phyloP scores from a whole-genome alignment of 2,797 vertebrate species.

The Acanthopagrus latus region DNA sequence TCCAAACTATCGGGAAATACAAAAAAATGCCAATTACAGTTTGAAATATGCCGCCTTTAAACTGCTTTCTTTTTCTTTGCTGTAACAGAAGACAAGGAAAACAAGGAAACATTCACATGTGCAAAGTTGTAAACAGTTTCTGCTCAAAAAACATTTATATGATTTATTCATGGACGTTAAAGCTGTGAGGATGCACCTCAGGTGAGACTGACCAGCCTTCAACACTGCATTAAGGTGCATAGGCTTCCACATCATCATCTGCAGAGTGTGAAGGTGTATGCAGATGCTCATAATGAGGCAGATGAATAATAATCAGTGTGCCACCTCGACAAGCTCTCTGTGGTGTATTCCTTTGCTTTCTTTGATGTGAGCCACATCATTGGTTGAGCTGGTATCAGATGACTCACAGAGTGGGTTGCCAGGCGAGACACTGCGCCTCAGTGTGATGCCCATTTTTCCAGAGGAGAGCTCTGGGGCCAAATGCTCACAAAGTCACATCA shows the following conservation, averaged over 20 bases:
- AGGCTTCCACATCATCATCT: slow-evolving; percentile 12
- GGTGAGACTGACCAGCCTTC: background rate
- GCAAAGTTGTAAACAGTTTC: background rate
- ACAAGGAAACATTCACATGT: background rate
- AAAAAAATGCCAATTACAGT: background rate
- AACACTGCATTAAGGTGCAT: background rate
- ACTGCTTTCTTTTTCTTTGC: no score
- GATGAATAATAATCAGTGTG: slow-evolving; percentile 29
- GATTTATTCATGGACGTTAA: no score
- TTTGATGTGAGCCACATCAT: slow-evolving; percentile 24
- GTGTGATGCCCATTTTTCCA: slow-evolving; percentile 25
- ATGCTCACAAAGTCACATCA: slow-evolving; percentile 11
- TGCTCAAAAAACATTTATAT: no score
- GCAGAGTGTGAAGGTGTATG: slow-evolving; percentile 7
- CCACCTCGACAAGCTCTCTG: slow-evolving; percentile 26
- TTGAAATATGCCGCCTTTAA: background rate
- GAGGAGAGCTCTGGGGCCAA: slow-evolving; percentile 10
- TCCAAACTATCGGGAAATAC: background rate
- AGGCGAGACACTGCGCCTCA: slow-evolving; percentile 29
- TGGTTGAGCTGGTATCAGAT: slow-evolving; percentile 40
- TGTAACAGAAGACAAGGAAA: background rate
- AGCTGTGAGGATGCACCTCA: background rate
- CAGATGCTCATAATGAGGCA: slow-evolving; percentile 25
- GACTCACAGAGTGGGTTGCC: slow-evolving; percentile 37
- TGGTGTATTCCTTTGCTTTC: slow-evolving; percentile 21